phyloP scores from a whole-genome alignment of 1,140 invertebrate genomes.

The Drosophila lacteicornis region DNA sequence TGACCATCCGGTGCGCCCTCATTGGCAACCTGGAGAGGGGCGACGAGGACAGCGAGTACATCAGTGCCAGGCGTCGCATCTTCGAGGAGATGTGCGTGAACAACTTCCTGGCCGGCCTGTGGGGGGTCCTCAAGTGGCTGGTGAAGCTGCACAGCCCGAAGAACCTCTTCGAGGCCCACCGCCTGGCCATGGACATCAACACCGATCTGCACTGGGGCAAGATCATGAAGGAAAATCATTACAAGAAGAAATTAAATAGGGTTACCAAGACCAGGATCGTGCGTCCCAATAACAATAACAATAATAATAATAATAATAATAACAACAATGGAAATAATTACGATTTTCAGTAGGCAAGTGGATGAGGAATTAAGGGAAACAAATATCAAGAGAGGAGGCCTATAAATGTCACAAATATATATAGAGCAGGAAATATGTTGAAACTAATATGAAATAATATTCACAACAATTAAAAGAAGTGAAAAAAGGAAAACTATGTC shows the following conservation, averaged over 20 bases:
- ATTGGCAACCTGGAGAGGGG: not conserved
- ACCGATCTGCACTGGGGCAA: constrained; percentile 2
- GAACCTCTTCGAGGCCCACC: constrained; percentile 4
- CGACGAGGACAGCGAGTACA: not conserved
- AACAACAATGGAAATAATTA: not conserved
- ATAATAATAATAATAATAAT: too few relatives aligned
- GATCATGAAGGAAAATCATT: constrained; percentile 5
- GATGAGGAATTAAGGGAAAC: too few relatives aligned
- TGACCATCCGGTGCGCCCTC: constrained; percentile 2
- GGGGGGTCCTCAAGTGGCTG: constrained; percentile 11
- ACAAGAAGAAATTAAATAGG: not conserved
- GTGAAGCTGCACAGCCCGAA: constrained; percentile 6
- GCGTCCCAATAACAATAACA: too few relatives aligned
- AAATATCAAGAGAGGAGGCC: too few relatives aligned
- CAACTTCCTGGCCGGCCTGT: not conserved
- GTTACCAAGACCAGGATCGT: not conserved
- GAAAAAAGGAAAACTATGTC: too few relatives aligned
- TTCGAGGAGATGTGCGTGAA: constrained; percentile 8
- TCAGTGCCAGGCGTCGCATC: not conserved
- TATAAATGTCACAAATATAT: too few relatives aligned
- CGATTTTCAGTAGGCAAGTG: not conserved
- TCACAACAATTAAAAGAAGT: too few relatives aligned
- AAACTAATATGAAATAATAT: too few relatives aligned
- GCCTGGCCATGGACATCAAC: constrained; percentile 6
- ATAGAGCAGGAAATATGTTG: too few relatives aligned